Evolutionary conservation across 2,888 invertebrate species (phyloP).

Genomic region (Orthosia gracilis): DNA sequence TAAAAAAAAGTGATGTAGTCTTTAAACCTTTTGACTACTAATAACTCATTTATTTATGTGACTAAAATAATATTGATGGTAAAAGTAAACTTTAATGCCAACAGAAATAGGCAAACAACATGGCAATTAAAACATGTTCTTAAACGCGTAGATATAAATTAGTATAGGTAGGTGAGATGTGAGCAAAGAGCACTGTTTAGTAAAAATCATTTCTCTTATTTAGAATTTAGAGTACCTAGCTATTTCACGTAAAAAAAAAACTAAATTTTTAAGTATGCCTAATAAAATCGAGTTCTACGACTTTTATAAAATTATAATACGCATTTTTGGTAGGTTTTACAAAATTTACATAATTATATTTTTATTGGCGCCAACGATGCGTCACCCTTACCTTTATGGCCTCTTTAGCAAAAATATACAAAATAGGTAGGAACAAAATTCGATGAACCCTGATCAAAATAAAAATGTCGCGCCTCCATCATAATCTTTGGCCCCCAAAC

Average conservation of each 20-base stretch:
- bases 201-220: neutral
- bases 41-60: conserved; percentile 9
- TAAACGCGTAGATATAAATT: neutral
- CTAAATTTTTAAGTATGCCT: neutral
- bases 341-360: conserved; percentile 39
- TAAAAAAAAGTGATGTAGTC: neutral
- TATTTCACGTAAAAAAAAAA: too few relatives aligned
- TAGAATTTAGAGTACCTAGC: too few relatives aligned
- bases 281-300: neutral
- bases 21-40: conserved; percentile 6
- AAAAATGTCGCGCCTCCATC: conserved; percentile 45
- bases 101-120: neutral
- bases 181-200: neutral
- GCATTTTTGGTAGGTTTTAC: conserved; percentile 3
- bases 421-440: conserved; percentile 10
- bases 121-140: rapidly evolving
- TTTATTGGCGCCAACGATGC: conserved; percentile 35
- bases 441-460: conserved; percentile 23
- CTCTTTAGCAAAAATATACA: conserved; percentile 21
- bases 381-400: conserved; percentile 36
- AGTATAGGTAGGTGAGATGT: neutral
- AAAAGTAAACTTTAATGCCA: conserved; percentile 1
- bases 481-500: conserved; percentile 75
- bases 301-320: neutral
- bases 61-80: neutral